These are phyloP conservation scores for Champsocephalus gunnari DNA, from an alignment of 2,797 vertebrate genomes.

Conservation along the genomic window DNA sequence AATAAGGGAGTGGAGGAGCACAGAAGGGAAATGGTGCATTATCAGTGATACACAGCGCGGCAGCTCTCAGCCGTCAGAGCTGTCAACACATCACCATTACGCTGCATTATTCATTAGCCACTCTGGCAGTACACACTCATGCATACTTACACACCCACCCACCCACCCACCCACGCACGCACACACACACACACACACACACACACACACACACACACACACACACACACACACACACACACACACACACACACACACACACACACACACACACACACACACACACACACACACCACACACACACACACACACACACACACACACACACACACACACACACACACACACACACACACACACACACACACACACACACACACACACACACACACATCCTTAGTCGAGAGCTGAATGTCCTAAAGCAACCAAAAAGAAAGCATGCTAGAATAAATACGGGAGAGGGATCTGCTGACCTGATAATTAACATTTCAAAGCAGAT, in stretches of 20 bases:
- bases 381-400: constrained; percentile 12
- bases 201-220: too few relatives aligned
- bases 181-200: constrained; percentile 38
- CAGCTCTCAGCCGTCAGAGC: constrained; percentile 81
- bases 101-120: constrained; percentile 88
- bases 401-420: constrained; percentile 56
- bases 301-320: constrained; percentile 28
- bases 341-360: constrained; percentile 38
- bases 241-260: constrained; percentile 40
- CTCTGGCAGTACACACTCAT: constrained; percentile 64
- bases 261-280: constrained; percentile 31
- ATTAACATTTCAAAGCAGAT: constrained; percentile 54
- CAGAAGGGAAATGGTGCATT: constrained; percentile 80
- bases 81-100: constrained; percentile 85
- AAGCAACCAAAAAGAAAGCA: constrained; percentile 29
- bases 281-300: constrained; percentile 43
- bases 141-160: constrained; percentile 29
- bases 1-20: constrained; percentile 76
- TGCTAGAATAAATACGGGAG: constrained; percentile 58
- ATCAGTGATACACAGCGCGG: constrained; percentile 79
- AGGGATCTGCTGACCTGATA: constrained; percentile 62
- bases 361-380: constrained; percentile 42
- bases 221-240: constrained; percentile 38
- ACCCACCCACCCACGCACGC: too few relatives aligned
- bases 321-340: constrained; percentile 40